Conservation (phyloP, 2,113 vertebrate genomes). For the Oryzias woworae region DNA sequence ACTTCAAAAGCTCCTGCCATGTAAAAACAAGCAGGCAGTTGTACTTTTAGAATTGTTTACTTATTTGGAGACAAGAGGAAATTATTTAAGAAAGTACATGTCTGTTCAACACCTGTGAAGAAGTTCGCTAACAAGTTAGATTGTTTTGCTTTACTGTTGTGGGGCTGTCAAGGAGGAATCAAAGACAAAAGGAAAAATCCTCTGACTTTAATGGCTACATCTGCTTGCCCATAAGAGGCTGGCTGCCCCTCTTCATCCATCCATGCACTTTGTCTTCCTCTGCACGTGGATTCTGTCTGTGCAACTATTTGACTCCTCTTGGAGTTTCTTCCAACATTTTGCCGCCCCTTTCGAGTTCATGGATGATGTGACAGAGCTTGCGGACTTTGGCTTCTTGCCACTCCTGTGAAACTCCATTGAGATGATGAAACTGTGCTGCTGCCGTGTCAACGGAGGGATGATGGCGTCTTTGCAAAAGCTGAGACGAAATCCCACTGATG, state of each 20-base stretch:
- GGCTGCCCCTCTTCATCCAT: constrained; percentile 36
- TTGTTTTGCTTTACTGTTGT: constrained; percentile 10
- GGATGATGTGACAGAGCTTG: constrained; percentile 42
- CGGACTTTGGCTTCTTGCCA: constrained; percentile 58
- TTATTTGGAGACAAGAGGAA: constrained; percentile 45
- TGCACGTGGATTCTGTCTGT: constrained; percentile 51
- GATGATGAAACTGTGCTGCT: constrained; percentile 70
- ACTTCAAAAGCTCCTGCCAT: constrained; percentile 41
- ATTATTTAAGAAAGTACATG: constrained; percentile 43
- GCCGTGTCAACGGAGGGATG: constrained; percentile 65
- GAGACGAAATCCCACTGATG: constrained; percentile 63
- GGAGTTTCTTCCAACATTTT: constrained; percentile 42
- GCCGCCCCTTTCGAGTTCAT: constrained; percentile 51
- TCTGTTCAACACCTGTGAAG: constrained; percentile 29
- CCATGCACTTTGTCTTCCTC: constrained; percentile 21
- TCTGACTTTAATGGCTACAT: constrained; percentile 16
- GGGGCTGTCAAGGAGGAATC: constrained; percentile 5
- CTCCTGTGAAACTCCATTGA: constrained; percentile 73
- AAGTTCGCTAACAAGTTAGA: constrained; percentile 15
- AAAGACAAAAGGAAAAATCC: constrained; percentile 13
- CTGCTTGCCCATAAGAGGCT: constrained; percentile 26
- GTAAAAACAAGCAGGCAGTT: constrained; percentile 37
- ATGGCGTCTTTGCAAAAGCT: constrained; percentile 60
- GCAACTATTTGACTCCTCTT: constrained; percentile 47
- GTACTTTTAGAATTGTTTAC: constrained; percentile 64